Conservation (phyloP, 1,140 invertebrate species). For the Caerostris extrusa region DNA sequence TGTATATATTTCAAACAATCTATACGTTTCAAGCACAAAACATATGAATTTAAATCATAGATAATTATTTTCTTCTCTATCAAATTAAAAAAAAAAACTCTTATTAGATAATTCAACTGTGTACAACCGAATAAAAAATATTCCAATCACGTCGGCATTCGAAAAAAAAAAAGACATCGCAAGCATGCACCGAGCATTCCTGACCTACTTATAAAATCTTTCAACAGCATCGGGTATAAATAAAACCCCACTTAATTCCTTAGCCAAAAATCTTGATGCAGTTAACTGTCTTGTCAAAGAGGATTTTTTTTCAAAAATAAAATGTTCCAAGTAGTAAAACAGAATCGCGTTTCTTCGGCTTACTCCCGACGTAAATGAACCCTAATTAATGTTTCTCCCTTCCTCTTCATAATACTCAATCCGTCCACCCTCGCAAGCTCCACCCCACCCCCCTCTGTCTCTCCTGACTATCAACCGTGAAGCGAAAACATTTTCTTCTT, state of each 20-base stretch:
- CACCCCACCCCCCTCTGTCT: neutral
- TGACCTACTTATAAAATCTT: slow-evolving; percentile 52
- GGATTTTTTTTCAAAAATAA: neutral
- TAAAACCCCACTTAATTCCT: slow-evolving; percentile 1
- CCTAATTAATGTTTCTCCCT: slow-evolving; percentile 60
- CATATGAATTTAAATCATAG: no score
- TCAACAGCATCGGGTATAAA: slow-evolving; percentile 25
- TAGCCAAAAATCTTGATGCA: slow-evolving; percentile 34
- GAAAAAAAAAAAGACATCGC: no score
- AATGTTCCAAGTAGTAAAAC: slow-evolving; percentile 22
- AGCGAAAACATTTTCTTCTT: slow-evolving; percentile 61
- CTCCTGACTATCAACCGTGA: slow-evolving; percentile 55
- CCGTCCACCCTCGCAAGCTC: neutral
- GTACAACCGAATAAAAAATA: no score
- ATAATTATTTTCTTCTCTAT: no score
- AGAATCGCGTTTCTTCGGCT: slow-evolving; percentile 58
- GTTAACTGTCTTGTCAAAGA: slow-evolving; percentile 53
- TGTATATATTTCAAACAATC: no score
- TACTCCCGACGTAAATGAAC: slow-evolving; percentile 66
- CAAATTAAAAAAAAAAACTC: no score
- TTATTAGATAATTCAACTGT: no score
- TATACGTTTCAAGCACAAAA: no score
- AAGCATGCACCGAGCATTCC: neutral
- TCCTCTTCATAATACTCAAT: neutral
- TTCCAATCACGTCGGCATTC: no score